Base-by-base conservation (phyloP, 2,888 invertebrate species). In the Drosophila kokeensis region DNA sequence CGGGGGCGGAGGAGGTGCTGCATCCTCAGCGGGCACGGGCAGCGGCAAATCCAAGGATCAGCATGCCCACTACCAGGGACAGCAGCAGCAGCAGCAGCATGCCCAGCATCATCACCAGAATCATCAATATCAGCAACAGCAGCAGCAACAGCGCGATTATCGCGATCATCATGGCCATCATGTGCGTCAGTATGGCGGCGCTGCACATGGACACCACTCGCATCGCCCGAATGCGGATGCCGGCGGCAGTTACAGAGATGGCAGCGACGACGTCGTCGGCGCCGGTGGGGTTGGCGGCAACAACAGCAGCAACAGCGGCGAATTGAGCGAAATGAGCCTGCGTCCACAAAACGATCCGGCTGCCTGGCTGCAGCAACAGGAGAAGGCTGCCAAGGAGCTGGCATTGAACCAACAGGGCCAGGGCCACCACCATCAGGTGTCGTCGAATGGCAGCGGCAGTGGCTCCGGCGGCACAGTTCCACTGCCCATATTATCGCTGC, bases 401-500 rank as follows among this genome's bases (percentile, higher is more conserved):
- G 83, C 80, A 69, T 84, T 80, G 91, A 92, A 94, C 93, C 92
- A 90, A 92, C 93, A 89, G 93, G 93, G 83, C 92, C 93, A 94
- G 93, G 93, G 93, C 92, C 94, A 93, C 91, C 94, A 94, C 92
- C 94, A 93, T 91, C 94, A 94, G 82, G 11, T 71, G 68, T 71
- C 66, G 55, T 75, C 69, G 49, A 78, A 81, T 38, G 79, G 73
- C 21, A 58, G 62, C 58, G 42, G 68, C 54, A 84, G 86, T 30
- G 82, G 73, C 27, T 54, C 84, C 15, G 90, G 87, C 7, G 82
- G 90, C 73, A 81, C 94, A 74, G 94, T 95, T 82, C 95, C 95
- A 76, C 94, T 95, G 91, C 96, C 96, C 90, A 96, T 95, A 93
- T 95, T 95, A 89, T 95, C 96, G 87, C 95, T 97, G 85, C 95